These are phyloP conservation scores for Heterodera carotae DNA, from an alignment of 1,140 invertebrate genomes.

Conservation along the genomic window DNA sequence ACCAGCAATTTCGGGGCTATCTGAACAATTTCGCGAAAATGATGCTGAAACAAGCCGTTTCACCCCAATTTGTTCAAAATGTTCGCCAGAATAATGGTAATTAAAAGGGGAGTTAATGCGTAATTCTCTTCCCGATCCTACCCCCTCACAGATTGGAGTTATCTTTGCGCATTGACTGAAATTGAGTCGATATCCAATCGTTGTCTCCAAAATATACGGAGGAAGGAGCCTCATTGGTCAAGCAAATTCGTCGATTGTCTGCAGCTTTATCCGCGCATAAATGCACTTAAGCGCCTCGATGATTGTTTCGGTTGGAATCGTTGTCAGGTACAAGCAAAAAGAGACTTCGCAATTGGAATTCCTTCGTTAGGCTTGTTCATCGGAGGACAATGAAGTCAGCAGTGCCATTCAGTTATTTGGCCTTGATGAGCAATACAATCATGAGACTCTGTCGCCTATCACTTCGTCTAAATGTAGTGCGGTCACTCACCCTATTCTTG, in stretches of 20 bases:
- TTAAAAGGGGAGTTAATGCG: not conserved
- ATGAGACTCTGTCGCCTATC: slow-evolving; percentile 20
- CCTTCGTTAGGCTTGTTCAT: slow-evolving; percentile 26
- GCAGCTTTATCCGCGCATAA: not conserved
- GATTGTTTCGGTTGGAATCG: not conserved
- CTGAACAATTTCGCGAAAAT: slow-evolving; percentile 21
- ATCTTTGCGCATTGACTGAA: slow-evolving; percentile 35
- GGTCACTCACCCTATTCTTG: not conserved
- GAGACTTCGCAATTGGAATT: not conserved
- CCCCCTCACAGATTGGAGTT: slow-evolving; percentile 34
- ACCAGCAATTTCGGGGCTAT: slow-evolving; percentile 14
- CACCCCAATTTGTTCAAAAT: slow-evolving; percentile 30
- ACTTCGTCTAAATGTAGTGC: not conserved
- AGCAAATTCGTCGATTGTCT: slow-evolving; percentile 11
- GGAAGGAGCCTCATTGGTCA: not conserved
- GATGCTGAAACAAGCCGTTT: slow-evolving; percentile 30
- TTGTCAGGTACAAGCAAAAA: slow-evolving; percentile 22
- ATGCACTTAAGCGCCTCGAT: slow-evolving; percentile 21
- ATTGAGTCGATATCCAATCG: slow-evolving; percentile 17
- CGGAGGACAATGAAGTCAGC: not conserved
- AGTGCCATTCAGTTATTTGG: slow-evolving; percentile 27
- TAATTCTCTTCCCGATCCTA: not conserved
- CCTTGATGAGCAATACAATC: slow-evolving; percentile 25
- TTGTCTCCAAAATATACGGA: slow-evolving; percentile 17
- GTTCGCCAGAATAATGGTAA: slow-evolving; percentile 36